phyloP scores from a whole-genome alignment of 1,140 invertebrate species.

The Hypsibius dujardini region DNA sequence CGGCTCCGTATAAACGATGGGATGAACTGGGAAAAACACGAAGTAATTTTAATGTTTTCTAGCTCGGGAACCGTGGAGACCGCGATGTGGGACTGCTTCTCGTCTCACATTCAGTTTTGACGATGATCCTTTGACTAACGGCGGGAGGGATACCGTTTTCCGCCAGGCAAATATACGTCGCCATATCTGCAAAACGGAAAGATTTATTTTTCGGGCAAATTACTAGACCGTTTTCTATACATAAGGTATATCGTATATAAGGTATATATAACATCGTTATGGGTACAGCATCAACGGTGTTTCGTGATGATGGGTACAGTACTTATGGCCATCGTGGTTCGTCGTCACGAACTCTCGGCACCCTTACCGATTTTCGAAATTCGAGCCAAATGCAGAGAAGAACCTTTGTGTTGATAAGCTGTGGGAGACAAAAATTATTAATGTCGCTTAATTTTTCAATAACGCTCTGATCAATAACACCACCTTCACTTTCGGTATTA shows the following conservation, averaged over 20 bases:
- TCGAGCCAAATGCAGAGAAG: neutral
- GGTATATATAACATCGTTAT: no score
- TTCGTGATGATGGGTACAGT: no score
- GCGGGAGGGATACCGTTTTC: neutral
- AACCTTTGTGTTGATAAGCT: neutral
- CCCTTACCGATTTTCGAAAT: neutral
- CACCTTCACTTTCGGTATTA: neutral
- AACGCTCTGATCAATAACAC: neutral
- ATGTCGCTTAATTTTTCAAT: neutral
- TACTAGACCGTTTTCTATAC: no score
- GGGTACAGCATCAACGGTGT: no score
- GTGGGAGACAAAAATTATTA: neutral
- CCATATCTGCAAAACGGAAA: neutral
- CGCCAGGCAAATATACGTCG: neutral
- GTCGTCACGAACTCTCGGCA: neutral
- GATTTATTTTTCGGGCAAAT: no score
- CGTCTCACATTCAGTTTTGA: slow-evolving; percentile 8
- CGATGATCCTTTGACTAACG: neutral
- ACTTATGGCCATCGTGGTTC: no score
- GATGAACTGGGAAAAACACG: neutral
- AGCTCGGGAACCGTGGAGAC: neutral
- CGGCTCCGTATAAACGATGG: neutral
- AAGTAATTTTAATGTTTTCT: neutral
- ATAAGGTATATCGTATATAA: no score
- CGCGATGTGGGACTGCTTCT: neutral